Conservation (phyloP, 2,888 invertebrate genomes). For the Kryphioiulus occultus region DNA sequence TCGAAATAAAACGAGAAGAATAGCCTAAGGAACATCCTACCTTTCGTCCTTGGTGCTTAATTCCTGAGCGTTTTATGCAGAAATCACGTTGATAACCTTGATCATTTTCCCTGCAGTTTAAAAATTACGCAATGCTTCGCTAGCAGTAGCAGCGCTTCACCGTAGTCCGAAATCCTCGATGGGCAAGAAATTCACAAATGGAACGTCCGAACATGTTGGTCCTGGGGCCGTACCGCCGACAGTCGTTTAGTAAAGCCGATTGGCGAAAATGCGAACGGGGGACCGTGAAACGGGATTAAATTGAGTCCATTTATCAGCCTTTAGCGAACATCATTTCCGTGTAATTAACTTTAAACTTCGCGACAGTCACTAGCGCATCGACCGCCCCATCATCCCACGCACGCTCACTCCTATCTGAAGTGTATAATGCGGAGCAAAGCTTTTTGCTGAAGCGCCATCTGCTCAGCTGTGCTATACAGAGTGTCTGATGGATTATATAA, state of each 20-base stretch:
- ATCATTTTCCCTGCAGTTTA: background rate
- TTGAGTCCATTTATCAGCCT: background rate
- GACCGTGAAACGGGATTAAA: background rate
- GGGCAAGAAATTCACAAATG: background rate
- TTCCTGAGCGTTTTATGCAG: background rate
- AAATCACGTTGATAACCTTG: background rate
- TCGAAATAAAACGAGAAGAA: background rate
- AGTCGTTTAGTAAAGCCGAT: background rate
- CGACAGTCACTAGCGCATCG: background rate
- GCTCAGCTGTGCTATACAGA: background rate
- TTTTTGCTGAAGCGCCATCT: background rate
- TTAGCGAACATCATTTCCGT: slow-evolving; percentile 4
- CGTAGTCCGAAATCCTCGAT: background rate
- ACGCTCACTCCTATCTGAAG: background rate
- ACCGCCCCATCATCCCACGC: background rate
- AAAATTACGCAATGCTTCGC: background rate
- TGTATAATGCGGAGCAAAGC: background rate
- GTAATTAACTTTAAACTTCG: slow-evolving; percentile 40
- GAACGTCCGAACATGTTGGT: background rate
- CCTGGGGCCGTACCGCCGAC: background rate
- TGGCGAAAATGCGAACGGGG: background rate
- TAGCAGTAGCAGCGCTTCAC: background rate
- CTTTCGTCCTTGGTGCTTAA: slow-evolving; percentile 4
- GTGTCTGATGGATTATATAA: background rate
- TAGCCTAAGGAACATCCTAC: background rate